Evolutionary conservation across 2,797 vertebrate species (phyloP).

Genomic region (Echiichthys vipera): DNA sequence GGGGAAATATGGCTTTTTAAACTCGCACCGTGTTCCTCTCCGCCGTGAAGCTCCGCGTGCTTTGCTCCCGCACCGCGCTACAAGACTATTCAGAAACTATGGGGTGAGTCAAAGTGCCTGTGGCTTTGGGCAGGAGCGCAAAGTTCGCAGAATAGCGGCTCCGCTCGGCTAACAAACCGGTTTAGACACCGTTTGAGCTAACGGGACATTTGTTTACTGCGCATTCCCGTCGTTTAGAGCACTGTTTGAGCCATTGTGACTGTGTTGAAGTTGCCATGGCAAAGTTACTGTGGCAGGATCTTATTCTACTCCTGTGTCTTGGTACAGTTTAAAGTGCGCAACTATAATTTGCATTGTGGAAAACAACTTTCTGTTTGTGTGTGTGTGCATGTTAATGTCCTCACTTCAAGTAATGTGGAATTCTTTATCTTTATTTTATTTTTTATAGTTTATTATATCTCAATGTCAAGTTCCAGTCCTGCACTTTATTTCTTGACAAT

Average conservation of each 20-base stretch:
- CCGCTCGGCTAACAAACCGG: background rate
- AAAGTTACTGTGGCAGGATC: background rate
- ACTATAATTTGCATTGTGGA: background rate
- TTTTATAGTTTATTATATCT: background rate
- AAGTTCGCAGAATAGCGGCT: conserved; percentile 33
- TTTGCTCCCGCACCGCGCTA: conserved; percentile 70
- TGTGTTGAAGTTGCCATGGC: background rate
- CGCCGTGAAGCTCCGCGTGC: conserved; percentile 57
- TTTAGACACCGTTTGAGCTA: background rate
- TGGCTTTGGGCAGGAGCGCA: conserved; percentile 5
- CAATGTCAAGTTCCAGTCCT: background rate
- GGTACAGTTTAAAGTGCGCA: background rate
- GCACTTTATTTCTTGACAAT: background rate
- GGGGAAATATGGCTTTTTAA: conserved; percentile 77
- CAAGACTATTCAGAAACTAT: conserved; percentile 73
- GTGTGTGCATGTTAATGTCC: background rate
- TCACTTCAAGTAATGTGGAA: background rate
- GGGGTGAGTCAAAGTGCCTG: conserved; percentile 76
- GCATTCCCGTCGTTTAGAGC: background rate
- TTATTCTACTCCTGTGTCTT: background rate
- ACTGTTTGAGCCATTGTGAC: background rate
- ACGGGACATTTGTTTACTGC: background rate
- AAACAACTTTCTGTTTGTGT: background rate
- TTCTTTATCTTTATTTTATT: background rate
- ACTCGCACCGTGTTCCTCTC: conserved; percentile 29